phyloP scores from a whole-genome alignment of 2,888 invertebrate genomes.

The Agrotis clavis region DNA sequence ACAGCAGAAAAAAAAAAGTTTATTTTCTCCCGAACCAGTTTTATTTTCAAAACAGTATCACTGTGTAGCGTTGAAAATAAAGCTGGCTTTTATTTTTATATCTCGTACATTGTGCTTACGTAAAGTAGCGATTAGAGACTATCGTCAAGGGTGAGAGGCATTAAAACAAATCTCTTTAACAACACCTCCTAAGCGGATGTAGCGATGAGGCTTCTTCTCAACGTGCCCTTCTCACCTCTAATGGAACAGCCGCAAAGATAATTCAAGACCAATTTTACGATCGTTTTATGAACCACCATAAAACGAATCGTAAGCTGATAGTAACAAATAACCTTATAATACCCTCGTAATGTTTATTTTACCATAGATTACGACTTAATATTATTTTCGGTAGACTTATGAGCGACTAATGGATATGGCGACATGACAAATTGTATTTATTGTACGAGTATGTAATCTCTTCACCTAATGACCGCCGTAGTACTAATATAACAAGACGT shows the following conservation, averaged over 20 bases:
- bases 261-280: constrained; percentile 49
- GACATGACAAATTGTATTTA: constrained; percentile 52
- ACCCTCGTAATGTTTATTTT: constrained; percentile 32
- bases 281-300: constrained; percentile 45
- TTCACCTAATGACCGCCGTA: constrained; percentile 31
- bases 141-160: constrained; percentile 63
- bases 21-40: constrained; percentile 36
- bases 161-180: constrained; percentile 69
- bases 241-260: constrained; percentile 60
- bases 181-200: constrained; percentile 69
- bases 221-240: constrained; percentile 48
- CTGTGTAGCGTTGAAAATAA: too few species aligned
- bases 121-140: constrained; percentile 55
- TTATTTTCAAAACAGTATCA: constrained; percentile 34
- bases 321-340: constrained; percentile 30
- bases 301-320: constrained; percentile 41
- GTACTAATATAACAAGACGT: constrained; percentile 35
- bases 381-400: constrained; percentile 44
- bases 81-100: constrained; percentile 49
- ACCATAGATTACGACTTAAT: constrained; percentile 22
- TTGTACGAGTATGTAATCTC: constrained; percentile 18
- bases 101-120: constrained; percentile 39
- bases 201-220: constrained; percentile 65
- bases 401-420: constrained; percentile 44
- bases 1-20: constrained; percentile 21